A percentile compares a stretch with the other conserved stretches of the same genome.
phyloP scores from a whole-genome alignment of 2,888 invertebrate genomes.

The Nomada fucata region DNA sequence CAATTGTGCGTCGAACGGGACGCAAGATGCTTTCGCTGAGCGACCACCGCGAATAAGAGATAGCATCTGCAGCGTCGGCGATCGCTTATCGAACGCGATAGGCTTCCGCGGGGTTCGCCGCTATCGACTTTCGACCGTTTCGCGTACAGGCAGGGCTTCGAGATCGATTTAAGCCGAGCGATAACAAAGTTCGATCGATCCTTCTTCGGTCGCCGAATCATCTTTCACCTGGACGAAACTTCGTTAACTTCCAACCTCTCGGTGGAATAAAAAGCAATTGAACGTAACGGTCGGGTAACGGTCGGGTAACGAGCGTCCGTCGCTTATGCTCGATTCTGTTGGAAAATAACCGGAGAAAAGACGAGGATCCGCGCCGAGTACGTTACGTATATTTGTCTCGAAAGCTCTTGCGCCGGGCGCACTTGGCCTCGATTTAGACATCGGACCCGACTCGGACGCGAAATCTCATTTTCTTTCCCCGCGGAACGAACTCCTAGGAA shows the following conservation, averaged over 20 bases:
- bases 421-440: background rate
- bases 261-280: background rate
- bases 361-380: no score
- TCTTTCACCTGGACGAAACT: constrained; percentile 17
- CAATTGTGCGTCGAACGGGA: constrained; percentile 62
- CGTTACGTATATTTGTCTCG: background rate
- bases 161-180: constrained; percentile 64
- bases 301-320: background rate
- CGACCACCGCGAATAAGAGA: constrained; percentile 61
- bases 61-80: constrained; percentile 58
- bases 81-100: constrained; percentile 61
- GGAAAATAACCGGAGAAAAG: background rate
- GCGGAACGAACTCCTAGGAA: constrained; percentile 16
- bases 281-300: background rate
- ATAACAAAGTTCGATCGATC: constrained; percentile 66
- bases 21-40: constrained; percentile 62
- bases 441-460: background rate
- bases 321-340: background rate
- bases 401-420: background rate
- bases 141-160: constrained; percentile 57
- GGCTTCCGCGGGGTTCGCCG: constrained; percentile 59
- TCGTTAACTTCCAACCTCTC: constrained; percentile 20
- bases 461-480: constrained; percentile 11
- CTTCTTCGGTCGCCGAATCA: background rate
- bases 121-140: constrained; percentile 65